Evolutionary conservation across 2,797 vertebrate species (phyloP).

Genomic region (Hapalemur alaotrensis): DNA sequence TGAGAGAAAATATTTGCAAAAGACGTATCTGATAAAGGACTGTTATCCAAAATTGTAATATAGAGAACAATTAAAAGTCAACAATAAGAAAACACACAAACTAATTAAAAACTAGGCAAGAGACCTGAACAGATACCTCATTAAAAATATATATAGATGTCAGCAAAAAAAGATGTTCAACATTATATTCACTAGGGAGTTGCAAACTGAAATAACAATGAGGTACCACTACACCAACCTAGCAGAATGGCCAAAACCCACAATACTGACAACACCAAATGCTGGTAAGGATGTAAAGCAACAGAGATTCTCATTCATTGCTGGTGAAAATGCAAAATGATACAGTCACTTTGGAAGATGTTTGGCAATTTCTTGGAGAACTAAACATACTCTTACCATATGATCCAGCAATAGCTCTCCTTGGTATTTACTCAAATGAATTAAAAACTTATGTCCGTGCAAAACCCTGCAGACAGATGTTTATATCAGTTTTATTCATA

Average conservation of each 20-base stretch:
- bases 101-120: neutral
- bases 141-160: neutral
- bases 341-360: neutral
- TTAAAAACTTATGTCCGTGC: neutral
- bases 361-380: neutral
- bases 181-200: neutral
- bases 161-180: neutral
- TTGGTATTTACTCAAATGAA: neutral
- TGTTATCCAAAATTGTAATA: neutral
- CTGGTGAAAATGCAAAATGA: neutral
- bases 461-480: neutral
- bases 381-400: neutral
- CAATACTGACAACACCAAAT: neutral
- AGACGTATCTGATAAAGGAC: neutral
- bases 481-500: neutral
- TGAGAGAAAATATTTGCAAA: neutral
- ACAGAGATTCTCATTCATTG: neutral
- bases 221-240: neutral
- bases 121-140: neutral
- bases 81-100: neutral
- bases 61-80: neutral
- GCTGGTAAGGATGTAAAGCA: neutral
- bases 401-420: neutral
- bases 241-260: neutral
- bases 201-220: neutral